Percentiles rank a stretch among this genome's conserved stretches.
Conservation (phyloP, 2,888 invertebrate genomes). For the Agonopterix arenella region DNA sequence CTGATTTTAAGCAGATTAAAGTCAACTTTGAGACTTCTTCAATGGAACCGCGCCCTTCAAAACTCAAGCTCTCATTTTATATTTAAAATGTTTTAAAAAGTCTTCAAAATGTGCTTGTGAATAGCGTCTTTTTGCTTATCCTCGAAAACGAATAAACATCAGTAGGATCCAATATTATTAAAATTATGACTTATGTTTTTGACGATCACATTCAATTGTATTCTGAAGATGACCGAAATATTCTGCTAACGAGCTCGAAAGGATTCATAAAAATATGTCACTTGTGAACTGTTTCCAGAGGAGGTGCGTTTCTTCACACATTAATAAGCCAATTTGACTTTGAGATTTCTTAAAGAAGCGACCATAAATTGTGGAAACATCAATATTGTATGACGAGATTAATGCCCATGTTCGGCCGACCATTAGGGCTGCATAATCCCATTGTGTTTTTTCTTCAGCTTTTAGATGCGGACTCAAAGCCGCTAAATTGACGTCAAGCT, state of each 20-base stretch:
- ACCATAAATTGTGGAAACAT: slow-evolving; percentile 70
- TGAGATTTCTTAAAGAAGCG: slow-evolving; percentile 55
- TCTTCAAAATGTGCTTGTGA: slow-evolving; percentile 31
- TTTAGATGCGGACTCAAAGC: slow-evolving; percentile 47
- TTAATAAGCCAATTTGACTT: slow-evolving; percentile 71
- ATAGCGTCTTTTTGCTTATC: slow-evolving; percentile 36
- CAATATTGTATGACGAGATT: slow-evolving; percentile 74
- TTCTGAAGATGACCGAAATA: slow-evolving; percentile 58
- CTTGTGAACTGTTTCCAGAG: slow-evolving; percentile 36
- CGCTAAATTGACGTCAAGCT: slow-evolving; percentile 57
- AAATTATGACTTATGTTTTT: slow-evolving; percentile 66
- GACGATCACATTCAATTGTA: slow-evolving; percentile 71
- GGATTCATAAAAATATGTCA: slow-evolving; percentile 65
- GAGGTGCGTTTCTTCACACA: slow-evolving; percentile 73
- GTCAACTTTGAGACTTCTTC: slow-evolving; percentile 45
- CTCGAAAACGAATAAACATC: slow-evolving; percentile 29
- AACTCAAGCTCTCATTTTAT: slow-evolving; percentile 40
- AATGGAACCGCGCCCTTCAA: slow-evolving; percentile 37
- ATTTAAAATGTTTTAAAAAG: slow-evolving; percentile 36
- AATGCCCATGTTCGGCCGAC: slow-evolving; percentile 72
- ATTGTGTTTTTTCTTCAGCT: slow-evolving; percentile 63
- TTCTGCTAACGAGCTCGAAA: slow-evolving; percentile 61
- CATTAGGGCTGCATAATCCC: slow-evolving; percentile 70
- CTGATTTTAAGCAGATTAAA: slow-evolving; percentile 63
- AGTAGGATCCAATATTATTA: slow-evolving; percentile 44